Base-by-base conservation (phyloP, 2,888 invertebrate species). In the Smittia sp. region DNA sequence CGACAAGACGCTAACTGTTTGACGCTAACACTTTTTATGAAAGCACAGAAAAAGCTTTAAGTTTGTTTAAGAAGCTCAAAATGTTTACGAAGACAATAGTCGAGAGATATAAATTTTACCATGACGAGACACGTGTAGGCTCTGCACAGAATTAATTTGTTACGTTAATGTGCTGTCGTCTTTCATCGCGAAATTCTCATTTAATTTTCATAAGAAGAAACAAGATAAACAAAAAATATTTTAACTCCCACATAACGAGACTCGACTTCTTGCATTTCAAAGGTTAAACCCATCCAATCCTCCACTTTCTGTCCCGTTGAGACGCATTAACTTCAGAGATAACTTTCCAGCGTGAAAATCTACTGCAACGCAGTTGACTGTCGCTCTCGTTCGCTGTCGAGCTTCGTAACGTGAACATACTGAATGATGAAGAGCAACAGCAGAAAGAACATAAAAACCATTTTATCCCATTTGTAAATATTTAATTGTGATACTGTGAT, bases 381-480 rank as follows among this genome's bases (percentile, higher is more conserved):
- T 18, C 15, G 13, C n/a, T 15, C 52, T 46, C 25, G 41, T 20
- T 39, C 22, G 38, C 67, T n/a, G n/a, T n/a, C n/a, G n/a, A n/a
- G n/a, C n/a, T n/a, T 13, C 39, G 39, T 39, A 39, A 39, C 7
- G 39, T 39, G 39, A 46, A 9, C 32, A 46, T 58, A 58, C 58
- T 27, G 25, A 22, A 20, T 18, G n/a, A 63, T 13, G 63, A 63
- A n/a, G n/a, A 24, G 27, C 4, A 18, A 62, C 3, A 27, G n/a
- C 58, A 22, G 15, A 15, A 63, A 63, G 27, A 27, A 63, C 63
- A 63, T 25, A 6, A 63, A 63, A 63, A 63, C 27, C 2, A 27
- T 69, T 69, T 69, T 69, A 67, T 67, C 52, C 46, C 24, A 69
- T 20, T 69, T 69, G 27, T 69, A 52, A 69, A 69, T 69, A 69